Evolutionary conservation across 1,140 invertebrate species (phyloP), one percentile per base, ranked within the genome.

Genomic region (Antheraea pernyi): DNA sequence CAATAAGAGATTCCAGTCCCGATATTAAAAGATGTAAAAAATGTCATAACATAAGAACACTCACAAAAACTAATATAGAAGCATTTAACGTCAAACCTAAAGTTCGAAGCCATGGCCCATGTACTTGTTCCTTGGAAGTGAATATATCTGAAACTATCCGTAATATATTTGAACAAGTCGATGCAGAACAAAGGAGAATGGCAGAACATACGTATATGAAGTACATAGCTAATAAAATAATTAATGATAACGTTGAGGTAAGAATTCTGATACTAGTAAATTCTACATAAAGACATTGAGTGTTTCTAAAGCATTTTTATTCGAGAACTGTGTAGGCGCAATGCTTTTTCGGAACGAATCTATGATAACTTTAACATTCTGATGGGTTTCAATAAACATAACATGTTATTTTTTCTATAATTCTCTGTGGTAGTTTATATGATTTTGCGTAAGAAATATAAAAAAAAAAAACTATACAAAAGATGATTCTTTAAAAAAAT

Each of bases 161-260:
- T 19, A 88, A 84, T 64, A 91, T 91, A 78, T 91, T 91, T 65
- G 83, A 91, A 62, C 87, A 91, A 83, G 88, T 91, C 19, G 86
- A 89, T 72, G 77, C 82, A 9, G 83, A 88, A 53, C 87, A 91
- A 71, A 73, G 86, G 19, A 84, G 84, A 72, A 71, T 86, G 71
- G 87, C 85, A 37, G 89, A 91, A 81, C 73, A 82, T 19, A 74
- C 82, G 7, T 91, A 91, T 67, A 59, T 89, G 16, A 91, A 88
- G 73, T 85, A 85, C 68, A 89, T 91, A 67, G 85, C 80, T 36
- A 86, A 84, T 37, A 91, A 91, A 72, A 87, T 91, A 48, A 70
- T 85, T 19, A 82, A 76, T 58, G 78, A 68, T 18, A 84, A 76
- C 62, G 66, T 89, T 68, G 86, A 91, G 74, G 89, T 90, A 74